Percentiles rank a stretch among this genome's conserved stretches.
Conservation (phyloP, 2,888 invertebrate species). For the Hirtodrosophila duncani region DNA sequence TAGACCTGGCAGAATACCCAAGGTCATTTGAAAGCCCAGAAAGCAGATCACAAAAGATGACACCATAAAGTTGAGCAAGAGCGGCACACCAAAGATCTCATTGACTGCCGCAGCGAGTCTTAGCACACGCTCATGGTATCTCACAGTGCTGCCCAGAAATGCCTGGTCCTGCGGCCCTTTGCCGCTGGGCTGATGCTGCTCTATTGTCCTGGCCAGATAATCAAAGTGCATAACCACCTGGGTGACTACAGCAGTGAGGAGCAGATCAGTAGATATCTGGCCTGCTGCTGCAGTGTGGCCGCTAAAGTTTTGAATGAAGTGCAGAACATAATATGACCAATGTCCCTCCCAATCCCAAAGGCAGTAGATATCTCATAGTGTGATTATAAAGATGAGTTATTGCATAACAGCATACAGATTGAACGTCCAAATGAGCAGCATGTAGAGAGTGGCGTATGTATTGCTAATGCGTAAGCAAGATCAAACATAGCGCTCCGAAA, state of each 20-base stretch:
- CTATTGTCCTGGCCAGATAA: conserved; percentile 45
- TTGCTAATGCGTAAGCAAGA: conserved; percentile 47
- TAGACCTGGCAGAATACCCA: conserved; percentile 48
- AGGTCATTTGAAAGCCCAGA: conserved; percentile 73
- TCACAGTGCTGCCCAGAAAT: conserved; percentile 45
- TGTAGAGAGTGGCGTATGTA: conserved; percentile 64
- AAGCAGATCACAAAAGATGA: conserved; percentile 75
- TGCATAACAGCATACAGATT: conserved; percentile 64
- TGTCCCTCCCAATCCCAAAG: conserved; percentile 59
- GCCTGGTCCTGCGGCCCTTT: conserved; percentile 33
- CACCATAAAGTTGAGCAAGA: conserved; percentile 71
- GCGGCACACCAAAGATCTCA: conserved; percentile 69
- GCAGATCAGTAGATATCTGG: conserved; percentile 70
- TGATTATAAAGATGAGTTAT: conserved; percentile 51
- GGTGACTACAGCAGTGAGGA: conserved; percentile 67
- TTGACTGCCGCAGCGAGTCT: conserved; percentile 58
- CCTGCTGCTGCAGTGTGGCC: conserved; percentile 66
- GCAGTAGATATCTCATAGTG: conserved; percentile 60
- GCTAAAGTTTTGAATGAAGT: conserved; percentile 49
- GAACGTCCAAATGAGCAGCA: conserved; percentile 72
- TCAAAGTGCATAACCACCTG: conserved; percentile 76
- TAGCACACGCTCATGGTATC: conserved; percentile 59
- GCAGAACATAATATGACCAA: conserved; percentile 59
- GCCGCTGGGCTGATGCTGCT: conserved; percentile 11
- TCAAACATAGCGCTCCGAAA: conserved; percentile 40